These are phyloP conservation scores for Maconellicoccus hirsutus DNA, from an alignment of 1,140 invertebrate genomes.

Conservation along the genomic window DNA sequence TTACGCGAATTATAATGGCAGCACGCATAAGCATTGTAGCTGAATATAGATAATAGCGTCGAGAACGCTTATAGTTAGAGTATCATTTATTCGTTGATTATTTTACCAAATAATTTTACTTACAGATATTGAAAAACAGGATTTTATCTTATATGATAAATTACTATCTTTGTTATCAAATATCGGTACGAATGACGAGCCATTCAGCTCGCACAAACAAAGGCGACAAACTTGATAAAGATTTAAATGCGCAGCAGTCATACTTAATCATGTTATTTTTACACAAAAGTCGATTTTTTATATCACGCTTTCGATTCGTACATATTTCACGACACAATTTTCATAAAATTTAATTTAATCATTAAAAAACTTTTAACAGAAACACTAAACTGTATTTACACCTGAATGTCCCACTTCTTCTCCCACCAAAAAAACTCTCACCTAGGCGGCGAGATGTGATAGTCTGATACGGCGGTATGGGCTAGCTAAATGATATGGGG, in stretches of 20 bases:
- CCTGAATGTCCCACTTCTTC: constrained; percentile 19
- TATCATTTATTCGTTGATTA: not conserved
- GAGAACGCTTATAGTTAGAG: not conserved
- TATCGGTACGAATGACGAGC: constrained; percentile 19
- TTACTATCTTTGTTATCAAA: constrained; percentile 22
- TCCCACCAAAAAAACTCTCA: constrained; percentile 21
- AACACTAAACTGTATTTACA: constrained; percentile 21
- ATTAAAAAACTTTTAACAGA: constrained; percentile 9
- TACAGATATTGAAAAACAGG: constrained; percentile 13
- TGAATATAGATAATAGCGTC: not conserved
- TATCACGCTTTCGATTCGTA: not conserved
- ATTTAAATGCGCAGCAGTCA: constrained; percentile 19
- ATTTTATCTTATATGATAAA: constrained; percentile 16
- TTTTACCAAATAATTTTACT: not conserved
- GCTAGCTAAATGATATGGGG: not conserved
- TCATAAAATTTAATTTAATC: not conserved
- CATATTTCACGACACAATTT: constrained; percentile 6
- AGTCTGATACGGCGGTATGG: constrained; percentile 13
- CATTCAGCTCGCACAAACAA: constrained; percentile 20
- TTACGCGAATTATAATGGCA: constrained; percentile 18
- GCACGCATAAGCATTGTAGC: constrained; percentile 6
- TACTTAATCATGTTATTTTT: constrained; percentile 21
- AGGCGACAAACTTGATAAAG: constrained; percentile 22
- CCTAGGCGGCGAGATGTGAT: constrained; percentile 18
- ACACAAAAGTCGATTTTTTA: not conserved